Percentiles rank a stretch among this genome's conserved stretches.
Conservation (phyloP, 2,888 invertebrate species). For the Scaptomyza flava region DNA sequence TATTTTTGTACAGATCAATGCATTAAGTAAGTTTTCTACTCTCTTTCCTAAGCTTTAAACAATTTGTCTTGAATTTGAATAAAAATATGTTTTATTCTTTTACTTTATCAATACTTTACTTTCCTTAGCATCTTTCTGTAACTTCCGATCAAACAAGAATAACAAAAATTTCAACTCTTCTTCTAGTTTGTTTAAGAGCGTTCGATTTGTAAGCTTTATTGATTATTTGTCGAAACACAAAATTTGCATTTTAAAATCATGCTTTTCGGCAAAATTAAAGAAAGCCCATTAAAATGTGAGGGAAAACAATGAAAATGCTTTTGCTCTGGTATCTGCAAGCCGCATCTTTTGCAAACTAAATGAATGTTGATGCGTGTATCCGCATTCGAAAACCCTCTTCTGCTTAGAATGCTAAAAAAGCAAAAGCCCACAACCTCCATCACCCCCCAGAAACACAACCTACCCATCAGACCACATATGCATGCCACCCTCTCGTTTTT, state of each 20-base stretch:
- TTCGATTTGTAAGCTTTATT: neutral
- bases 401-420: constrained; percentile 2
- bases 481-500: constrained; percentile 24
- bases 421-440: constrained; percentile 5
- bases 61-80: too few relatives aligned
- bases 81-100: too few relatives aligned
- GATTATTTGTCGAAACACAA: constrained; percentile 29
- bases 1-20: too few relatives aligned
- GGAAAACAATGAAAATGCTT: constrained; percentile 41
- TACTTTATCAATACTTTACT: too few relatives aligned
- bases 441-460: constrained; percentile 1
- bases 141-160: too few relatives aligned
- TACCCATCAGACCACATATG: constrained; percentile 2
- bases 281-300: constrained; percentile 38
- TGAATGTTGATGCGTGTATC: constrained; percentile 59
- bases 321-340: constrained; percentile 29
- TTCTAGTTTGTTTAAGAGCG: too few relatives aligned
- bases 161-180: neutral
- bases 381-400: constrained; percentile 40
- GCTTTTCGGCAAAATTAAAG: constrained; percentile 42
- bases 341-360: constrained; percentile 53
- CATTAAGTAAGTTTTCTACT: neutral
- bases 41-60: neutral
- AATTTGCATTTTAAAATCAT: constrained; percentile 56
- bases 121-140: too few relatives aligned